Evolutionary conservation across 2,888 invertebrate genomes (phyloP).

Genomic region (Catocala fraxini): DNA sequence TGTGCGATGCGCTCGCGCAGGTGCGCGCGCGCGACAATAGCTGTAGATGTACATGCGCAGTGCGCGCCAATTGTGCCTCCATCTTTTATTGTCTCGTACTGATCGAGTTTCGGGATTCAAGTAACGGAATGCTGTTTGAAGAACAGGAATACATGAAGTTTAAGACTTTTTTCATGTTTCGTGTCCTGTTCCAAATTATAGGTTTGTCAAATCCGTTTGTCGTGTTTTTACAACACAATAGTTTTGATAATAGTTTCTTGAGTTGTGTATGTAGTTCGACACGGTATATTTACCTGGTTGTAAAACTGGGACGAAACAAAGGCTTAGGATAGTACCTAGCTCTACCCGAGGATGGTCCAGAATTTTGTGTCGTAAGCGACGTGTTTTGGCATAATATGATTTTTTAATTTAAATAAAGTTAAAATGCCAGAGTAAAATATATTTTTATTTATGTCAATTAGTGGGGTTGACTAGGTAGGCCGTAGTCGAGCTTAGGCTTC

Average conservation of each 20-base stretch:
- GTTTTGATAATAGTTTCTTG: not conserved
- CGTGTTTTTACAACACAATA: not conserved
- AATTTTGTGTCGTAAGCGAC: no score
- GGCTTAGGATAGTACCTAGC: no score
- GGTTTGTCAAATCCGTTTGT: slow-evolving; percentile 10
- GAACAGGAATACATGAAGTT: slow-evolving; percentile 32
- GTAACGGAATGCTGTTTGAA: slow-evolving; percentile 64
- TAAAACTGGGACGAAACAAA: no score
- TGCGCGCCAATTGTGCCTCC: slow-evolving; percentile 65
- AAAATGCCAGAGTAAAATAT: no score
- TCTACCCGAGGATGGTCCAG: no score
- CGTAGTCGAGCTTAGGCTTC: no score
- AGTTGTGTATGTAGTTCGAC: no score
- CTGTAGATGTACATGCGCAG: slow-evolving; percentile 17
- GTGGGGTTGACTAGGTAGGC: no score
- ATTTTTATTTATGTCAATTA: no score
- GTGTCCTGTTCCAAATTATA: slow-evolving; percentile 45
- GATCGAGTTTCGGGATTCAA: slow-evolving; percentile 46
- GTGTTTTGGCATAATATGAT: no score
- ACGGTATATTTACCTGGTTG: no score
- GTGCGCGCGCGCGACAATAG: slow-evolving; percentile 50
- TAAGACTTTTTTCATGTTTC: slow-evolving; percentile 20
- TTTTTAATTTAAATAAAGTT: no score
- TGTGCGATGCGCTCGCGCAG: slow-evolving; percentile 66
- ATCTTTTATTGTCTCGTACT: slow-evolving; percentile 59